Evolutionary conservation across 2,888 invertebrate genomes (phyloP).

Genomic region (Pachliopta kotzebuea): DNA sequence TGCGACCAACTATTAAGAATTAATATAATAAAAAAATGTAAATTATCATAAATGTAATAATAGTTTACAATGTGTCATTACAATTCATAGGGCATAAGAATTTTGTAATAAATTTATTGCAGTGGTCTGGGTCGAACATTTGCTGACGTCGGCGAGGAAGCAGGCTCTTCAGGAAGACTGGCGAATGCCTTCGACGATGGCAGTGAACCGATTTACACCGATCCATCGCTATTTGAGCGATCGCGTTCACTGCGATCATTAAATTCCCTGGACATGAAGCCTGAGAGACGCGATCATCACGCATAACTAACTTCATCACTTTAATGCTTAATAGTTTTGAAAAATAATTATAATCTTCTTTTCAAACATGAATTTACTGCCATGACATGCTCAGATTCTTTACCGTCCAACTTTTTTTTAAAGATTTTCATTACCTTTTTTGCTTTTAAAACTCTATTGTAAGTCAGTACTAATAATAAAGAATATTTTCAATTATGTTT

Average conservation of each 20-base stretch:
- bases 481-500: constrained; percentile 3
- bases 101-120: too few relatives aligned
- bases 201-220: constrained; percentile 96
- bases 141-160: constrained; percentile 66
- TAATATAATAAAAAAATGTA: too few relatives aligned
- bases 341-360: constrained; percentile 16
- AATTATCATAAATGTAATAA: too few relatives aligned
- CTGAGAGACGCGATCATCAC: constrained; percentile 68
- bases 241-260: constrained; percentile 87
- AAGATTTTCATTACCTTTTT: constrained; percentile 37
- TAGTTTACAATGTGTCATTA: too few relatives aligned
- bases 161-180: constrained; percentile 72
- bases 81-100: too few relatives aligned
- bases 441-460: constrained; percentile 52
- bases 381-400: constrained; percentile 58
- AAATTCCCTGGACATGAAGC: constrained; percentile 81
- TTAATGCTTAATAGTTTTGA: not conserved
- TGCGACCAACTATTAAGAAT: too few relatives aligned
- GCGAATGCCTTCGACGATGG: constrained; percentile 88
- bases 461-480: constrained; percentile 67
- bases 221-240: constrained; percentile 93
- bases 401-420: constrained; percentile 42
- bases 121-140: constrained; percentile 71
- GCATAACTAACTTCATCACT: constrained; percentile 40
- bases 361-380: constrained; percentile 41